Percentiles rank a stretch among this genome's conserved stretches.
These are phyloP conservation scores for Echinops telfairi DNA, from an alignment of 2,113 vertebrate genomes.

Conservation along the genomic window DNA sequence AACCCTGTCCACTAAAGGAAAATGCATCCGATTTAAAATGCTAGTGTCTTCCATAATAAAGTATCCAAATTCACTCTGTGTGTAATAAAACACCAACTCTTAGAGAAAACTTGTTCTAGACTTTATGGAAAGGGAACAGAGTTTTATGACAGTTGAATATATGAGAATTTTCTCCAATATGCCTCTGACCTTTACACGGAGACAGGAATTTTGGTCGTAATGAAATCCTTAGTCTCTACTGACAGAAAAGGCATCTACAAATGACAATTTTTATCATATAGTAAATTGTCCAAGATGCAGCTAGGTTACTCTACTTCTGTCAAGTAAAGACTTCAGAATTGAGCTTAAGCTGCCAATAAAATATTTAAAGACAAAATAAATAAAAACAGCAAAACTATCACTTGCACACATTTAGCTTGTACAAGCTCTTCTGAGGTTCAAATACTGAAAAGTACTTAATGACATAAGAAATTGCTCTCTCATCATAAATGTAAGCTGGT, in stretches of 20 bases:
- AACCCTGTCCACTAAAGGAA: constrained; percentile 60
- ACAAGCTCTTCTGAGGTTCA: constrained; percentile 44
- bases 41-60: neutral
- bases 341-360: constrained; percentile 64
- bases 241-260: constrained; percentile 73
- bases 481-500: neutral
- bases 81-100: neutral
- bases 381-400: constrained; percentile 53
- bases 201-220: constrained; percentile 67
- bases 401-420: constrained; percentile 44
- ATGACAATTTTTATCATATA: constrained; percentile 76
- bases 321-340: constrained; percentile 59
- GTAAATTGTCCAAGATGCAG: constrained; percentile 75
- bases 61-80: neutral
- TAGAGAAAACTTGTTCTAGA: neutral
- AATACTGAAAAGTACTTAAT: constrained; percentile 32
- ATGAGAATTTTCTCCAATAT: constrained; percentile 54
- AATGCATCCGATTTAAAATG: constrained; percentile 25
- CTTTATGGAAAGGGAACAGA: constrained; percentile 18
- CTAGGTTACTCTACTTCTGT: constrained; percentile 51
- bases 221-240: constrained; percentile 72
- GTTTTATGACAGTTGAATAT: constrained; percentile 52
- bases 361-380: constrained; percentile 72
- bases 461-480: constrained; percentile 34
- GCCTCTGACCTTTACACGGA: constrained; percentile 72